These are phyloP conservation scores for Irena cyanogastra DNA, from an alignment of 2,113 vertebrate species.

Conservation along the genomic window DNA sequence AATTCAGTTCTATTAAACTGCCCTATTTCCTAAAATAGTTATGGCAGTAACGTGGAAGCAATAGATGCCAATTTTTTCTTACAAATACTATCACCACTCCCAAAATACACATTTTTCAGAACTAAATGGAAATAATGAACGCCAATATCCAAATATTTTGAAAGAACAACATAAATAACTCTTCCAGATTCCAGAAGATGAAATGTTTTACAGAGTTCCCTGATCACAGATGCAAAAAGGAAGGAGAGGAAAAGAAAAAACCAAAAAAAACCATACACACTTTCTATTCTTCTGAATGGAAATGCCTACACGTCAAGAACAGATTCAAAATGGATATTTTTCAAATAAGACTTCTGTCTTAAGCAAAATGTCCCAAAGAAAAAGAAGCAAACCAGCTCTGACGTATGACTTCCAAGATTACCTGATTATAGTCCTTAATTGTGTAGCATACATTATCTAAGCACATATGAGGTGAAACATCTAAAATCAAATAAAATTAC, in stretches of 20 bases:
- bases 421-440: neutral
- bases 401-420: neutral
- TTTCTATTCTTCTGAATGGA: neutral
- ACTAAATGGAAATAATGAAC: neutral
- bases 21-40: neutral
- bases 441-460: fast-evolving
- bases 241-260: neutral
- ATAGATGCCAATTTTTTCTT: neutral
- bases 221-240: neutral
- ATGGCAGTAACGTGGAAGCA: neutral
- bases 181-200: neutral
- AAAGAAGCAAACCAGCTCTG: neutral
- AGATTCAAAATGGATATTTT: neutral
- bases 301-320: neutral
- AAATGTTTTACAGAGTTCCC: neutral
- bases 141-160: neutral
- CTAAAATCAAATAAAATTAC: neutral
- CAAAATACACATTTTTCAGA: neutral
- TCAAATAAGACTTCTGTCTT: neutral
- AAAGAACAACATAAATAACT: neutral
- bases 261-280: fast-evolving
- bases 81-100: neutral
- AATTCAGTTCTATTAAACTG: neutral
- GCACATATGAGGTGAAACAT: neutral
- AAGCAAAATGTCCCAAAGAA: neutral